Evolutionary conservation across 2,113 vertebrate species (phyloP).

Genomic region (Microcebus murinus): DNA sequence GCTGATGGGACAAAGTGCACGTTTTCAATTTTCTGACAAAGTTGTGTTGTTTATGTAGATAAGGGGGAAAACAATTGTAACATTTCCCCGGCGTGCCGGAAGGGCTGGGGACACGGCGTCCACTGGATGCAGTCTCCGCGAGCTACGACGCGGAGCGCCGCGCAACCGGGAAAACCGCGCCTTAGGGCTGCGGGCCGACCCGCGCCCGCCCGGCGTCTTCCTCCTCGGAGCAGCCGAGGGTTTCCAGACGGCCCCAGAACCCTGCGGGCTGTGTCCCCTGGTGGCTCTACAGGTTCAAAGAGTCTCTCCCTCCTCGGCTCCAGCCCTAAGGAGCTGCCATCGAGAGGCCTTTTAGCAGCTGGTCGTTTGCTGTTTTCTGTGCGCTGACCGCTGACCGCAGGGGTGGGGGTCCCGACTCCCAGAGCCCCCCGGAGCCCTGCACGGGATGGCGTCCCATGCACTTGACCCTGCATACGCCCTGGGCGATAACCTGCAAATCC

Average conservation of each 20-base stretch:
- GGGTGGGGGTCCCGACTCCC: neutral
- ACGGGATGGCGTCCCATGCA: too few species aligned
- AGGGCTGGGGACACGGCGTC: conserved; percentile 73
- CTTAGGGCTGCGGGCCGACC: conserved; percentile 83
- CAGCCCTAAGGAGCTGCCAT: neutral
- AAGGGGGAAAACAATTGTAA: conserved; percentile 77
- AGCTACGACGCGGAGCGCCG: conserved; percentile 52
- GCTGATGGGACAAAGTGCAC: conserved; percentile 86
- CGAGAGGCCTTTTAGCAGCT: neutral
- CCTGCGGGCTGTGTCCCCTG: neutral
- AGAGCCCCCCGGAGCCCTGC: too few species aligned
- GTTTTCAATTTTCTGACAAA: conserved; percentile 89
- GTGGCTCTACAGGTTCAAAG: conserved; percentile 17
- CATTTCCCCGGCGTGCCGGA: conserved; percentile 64
- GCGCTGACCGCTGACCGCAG: neutral
- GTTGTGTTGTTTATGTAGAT: conserved; percentile 87
- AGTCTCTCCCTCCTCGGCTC: neutral
- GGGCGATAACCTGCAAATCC: too few species aligned
- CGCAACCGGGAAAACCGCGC: conserved; percentile 80
- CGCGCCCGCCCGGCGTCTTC: conserved; percentile 45
- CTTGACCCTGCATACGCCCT: fast-evolving
- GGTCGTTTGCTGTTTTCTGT: conserved; percentile 34
- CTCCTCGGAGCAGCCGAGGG: conserved; percentile 18
- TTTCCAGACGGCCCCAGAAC: conserved; percentile 61
- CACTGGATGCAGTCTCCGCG: conserved; percentile 60